These are phyloP conservation scores for Jordanella pulchra DNA, from an alignment of 2,797 vertebrate genomes.

Conservation along the genomic window DNA sequence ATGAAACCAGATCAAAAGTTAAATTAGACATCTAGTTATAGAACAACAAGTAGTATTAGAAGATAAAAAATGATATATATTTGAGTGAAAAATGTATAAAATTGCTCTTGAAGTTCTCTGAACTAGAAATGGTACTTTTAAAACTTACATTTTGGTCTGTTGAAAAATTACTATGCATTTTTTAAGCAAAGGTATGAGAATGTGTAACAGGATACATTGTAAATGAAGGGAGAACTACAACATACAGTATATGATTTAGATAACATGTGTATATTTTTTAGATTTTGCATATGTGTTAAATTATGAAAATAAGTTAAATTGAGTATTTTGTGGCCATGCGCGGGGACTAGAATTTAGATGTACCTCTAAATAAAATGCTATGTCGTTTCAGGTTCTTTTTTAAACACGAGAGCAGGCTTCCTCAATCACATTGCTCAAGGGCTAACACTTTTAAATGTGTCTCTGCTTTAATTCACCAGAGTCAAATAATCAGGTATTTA, in stretches of 20 bases:
- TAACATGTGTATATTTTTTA: background rate
- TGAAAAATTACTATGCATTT: conserved; percentile 5
- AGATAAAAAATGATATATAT: no score
- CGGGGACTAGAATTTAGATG: background rate
- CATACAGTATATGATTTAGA: background rate
- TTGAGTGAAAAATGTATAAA: background rate
- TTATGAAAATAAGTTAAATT: no score
- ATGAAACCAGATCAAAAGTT: conserved; percentile 36
- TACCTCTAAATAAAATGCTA: background rate
- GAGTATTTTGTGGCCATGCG: no score
- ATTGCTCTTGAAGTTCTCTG: conserved; percentile 11
- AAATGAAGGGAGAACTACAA: background rate
- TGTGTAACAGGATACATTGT: conserved; percentile 7
- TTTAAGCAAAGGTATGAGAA: conserved; percentile 9
- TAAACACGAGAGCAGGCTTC: background rate
- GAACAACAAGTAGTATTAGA: conserved; percentile 22
- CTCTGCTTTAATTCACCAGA: no score
- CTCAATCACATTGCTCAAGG: no score
- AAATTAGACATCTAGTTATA: conserved; percentile 39
- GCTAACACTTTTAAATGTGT: no score
- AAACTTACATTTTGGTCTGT: conserved; percentile 37
- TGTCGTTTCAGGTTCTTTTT: background rate
- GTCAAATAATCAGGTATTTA: no score
- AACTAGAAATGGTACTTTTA: conserved; percentile 27
- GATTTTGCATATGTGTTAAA: no score